A percentile compares a stretch with the other conserved stretches of the same genome.
Evolutionary conservation across 2,797 vertebrate species (phyloP).

Genomic region (Euphonia xanthogaster): DNA sequence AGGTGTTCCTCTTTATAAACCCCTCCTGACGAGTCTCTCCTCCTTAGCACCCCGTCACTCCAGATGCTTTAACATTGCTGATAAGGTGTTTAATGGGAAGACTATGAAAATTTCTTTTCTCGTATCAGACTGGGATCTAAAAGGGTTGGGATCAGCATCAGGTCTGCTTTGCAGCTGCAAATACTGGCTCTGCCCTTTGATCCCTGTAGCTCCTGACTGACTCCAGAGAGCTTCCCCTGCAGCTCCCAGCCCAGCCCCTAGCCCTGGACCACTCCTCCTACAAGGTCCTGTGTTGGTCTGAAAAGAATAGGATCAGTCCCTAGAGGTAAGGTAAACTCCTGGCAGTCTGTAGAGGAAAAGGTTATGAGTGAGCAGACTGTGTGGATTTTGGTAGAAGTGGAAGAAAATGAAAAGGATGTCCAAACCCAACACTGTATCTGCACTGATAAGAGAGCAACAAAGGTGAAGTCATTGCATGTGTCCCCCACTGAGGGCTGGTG

Average conservation of each 20-base stretch:
- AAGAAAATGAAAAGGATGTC: neutral
- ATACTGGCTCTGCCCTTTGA: neutral
- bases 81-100: slow-evolving; percentile 40
- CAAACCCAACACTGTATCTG: neutral
- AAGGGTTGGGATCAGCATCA: slow-evolving; percentile 8
- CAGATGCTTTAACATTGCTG: neutral
- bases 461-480: neutral
- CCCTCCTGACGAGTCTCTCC: neutral
- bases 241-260: neutral
- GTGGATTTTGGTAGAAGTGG: neutral
- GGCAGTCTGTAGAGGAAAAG: neutral
- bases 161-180: slow-evolving; percentile 36
- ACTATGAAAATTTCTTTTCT: slow-evolving; percentile 19
- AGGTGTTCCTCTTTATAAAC: slow-evolving; percentile 19
- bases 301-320: neutral
- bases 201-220: neutral
- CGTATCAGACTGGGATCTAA: slow-evolving; percentile 2
- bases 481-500: neutral
- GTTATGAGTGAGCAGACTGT: neutral
- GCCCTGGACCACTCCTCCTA: neutral
- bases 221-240: neutral
- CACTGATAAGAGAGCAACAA: neutral
- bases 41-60: neutral
- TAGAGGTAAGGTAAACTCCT: neutral
- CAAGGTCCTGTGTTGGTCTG: neutral